Evolutionary conservation across 2,888 invertebrate genomes (phyloP).

Genomic region (Drosophila mercatorum): DNA sequence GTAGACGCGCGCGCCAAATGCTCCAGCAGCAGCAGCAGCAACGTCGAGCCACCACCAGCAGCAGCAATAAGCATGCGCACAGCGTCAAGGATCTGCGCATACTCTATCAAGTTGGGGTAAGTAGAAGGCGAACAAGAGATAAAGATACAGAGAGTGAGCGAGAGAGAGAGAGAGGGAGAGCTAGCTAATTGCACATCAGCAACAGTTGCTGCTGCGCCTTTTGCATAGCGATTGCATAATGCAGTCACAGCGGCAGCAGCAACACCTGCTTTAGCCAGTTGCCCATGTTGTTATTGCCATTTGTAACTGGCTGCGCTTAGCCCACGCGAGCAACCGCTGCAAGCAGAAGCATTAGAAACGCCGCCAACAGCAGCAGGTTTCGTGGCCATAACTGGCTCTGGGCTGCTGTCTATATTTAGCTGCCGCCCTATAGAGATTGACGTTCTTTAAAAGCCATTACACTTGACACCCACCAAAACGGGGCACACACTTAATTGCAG

Average conservation of each 20-base stretch:
- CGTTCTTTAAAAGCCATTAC: conserved; percentile 56
- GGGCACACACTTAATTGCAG: conserved; percentile 51
- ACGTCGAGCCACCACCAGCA: conserved; percentile 31
- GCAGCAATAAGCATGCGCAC: conserved; percentile 54
- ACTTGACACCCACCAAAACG: conserved; percentile 75
- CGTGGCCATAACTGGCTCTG: conserved; percentile 44
- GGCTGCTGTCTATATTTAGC: conserved; percentile 68
- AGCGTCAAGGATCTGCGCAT: conserved; percentile 85
- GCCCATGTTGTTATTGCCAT: conserved; percentile 33
- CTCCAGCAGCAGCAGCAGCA: conserved; percentile 81
- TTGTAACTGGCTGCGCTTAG: conserved; percentile 61
- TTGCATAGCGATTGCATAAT: conserved; percentile 63
- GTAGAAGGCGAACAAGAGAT: conserved; percentile 40
- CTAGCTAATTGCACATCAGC: conserved; percentile 17
- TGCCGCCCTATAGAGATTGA: conserved; percentile 64
- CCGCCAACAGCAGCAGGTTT: conserved; percentile 47
- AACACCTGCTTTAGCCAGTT: conserved; percentile 48
- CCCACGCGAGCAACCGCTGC: conserved; percentile 59
- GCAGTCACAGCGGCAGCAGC: conserved; percentile 26
- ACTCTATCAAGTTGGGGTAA: conserved; percentile 87
- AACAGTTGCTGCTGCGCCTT: conserved; percentile 37
- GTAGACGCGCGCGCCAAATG: conserved; percentile 85
- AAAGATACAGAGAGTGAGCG: not conserved
- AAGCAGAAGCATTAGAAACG: conserved; percentile 13
- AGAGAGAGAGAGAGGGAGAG: not conserved